A percentile compares a stretch with the other conserved stretches of the same genome.
Evolutionary conservation across 2,888 invertebrate genomes (phyloP).

Genomic region (Octonoba sinensis): DNA sequence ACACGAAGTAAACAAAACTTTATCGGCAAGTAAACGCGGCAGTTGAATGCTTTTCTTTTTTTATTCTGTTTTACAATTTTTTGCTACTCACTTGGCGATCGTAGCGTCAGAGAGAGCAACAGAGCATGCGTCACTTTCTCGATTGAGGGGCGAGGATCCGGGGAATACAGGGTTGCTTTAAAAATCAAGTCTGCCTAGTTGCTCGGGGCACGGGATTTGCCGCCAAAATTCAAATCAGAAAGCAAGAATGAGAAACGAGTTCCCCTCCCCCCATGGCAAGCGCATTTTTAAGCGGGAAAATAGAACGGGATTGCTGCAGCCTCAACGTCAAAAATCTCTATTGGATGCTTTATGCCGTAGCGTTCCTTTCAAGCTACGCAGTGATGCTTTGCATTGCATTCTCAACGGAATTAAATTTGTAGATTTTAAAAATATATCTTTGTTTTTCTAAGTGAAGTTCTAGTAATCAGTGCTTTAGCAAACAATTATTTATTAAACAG

Average conservation of each 20-base stretch:
- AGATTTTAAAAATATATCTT: too few relatives aligned
- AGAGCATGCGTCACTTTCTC: slow-evolving; percentile 51
- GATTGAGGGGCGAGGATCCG: slow-evolving; percentile 38
- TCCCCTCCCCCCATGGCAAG: too few relatives aligned
- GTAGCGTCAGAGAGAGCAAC: slow-evolving; percentile 38
- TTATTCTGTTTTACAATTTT: slow-evolving; percentile 37
- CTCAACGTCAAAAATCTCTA: too few relatives aligned
- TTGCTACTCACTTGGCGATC: slow-evolving; percentile 30
- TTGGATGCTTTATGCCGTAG: too few relatives aligned
- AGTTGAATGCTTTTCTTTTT: slow-evolving; percentile 27
- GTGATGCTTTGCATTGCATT: too few relatives aligned
- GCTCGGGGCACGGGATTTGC: background rate
- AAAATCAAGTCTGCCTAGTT: background rate
- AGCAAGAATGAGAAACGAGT: slow-evolving; percentile 16
- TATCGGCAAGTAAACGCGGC: slow-evolving; percentile 43
- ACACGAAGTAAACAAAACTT: slow-evolving; percentile 62
- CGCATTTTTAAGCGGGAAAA: too few relatives aligned
- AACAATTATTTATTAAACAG: too few relatives aligned
- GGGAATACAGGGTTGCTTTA: slow-evolving; percentile 50
- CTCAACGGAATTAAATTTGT: too few relatives aligned
- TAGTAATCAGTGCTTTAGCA: too few relatives aligned
- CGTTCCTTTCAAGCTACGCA: too few relatives aligned
- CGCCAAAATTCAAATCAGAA: slow-evolving; percentile 56
- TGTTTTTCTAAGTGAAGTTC: too few relatives aligned
- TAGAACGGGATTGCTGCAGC: too few relatives aligned